phyloP scores from a whole-genome alignment of 2,888 invertebrate species.

The Beris chalybata region DNA sequence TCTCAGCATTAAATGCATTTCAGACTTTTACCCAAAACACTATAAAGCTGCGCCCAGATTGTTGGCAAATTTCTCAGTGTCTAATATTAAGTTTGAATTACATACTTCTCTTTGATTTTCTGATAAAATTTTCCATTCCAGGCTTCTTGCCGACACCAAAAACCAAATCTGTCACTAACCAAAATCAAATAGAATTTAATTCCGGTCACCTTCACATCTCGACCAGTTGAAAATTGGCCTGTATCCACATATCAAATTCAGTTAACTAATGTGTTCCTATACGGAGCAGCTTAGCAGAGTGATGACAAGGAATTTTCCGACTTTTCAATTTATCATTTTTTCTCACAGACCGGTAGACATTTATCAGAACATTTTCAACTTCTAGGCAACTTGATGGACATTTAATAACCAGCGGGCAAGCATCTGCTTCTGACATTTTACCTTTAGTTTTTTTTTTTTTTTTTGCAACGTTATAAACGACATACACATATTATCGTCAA shows the following conservation, averaged over 20 bases:
- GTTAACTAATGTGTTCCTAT: slow-evolving; percentile 22
- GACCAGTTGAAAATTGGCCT: neutral
- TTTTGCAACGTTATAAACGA: neutral
- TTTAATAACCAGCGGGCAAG: slow-evolving; percentile 25
- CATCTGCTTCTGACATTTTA: slow-evolving; percentile 19
- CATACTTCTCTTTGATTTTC: no score
- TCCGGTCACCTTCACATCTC: neutral
- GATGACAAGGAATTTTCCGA: slow-evolving; percentile 11
- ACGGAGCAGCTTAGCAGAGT: neutral
- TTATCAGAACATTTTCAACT: slow-evolving; percentile 8
- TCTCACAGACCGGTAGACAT: neutral
- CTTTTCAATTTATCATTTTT: slow-evolving; percentile 21
- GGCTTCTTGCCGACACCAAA: no score
- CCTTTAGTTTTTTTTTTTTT: slow-evolving; percentile 2
- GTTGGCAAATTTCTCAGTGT: no score
- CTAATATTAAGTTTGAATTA: no score
- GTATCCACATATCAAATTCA: slow-evolving; percentile 9
- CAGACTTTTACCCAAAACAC: no score
- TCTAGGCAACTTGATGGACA: slow-evolving; percentile 18
- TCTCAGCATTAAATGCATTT: no score
- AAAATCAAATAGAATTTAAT: no score
- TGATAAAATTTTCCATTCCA: no score
- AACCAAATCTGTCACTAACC: no score
- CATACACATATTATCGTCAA: no score
- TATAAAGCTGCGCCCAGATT: no score